Conservation (phyloP, 2,888 invertebrate species). For the Trichopoda pennipes region DNA sequence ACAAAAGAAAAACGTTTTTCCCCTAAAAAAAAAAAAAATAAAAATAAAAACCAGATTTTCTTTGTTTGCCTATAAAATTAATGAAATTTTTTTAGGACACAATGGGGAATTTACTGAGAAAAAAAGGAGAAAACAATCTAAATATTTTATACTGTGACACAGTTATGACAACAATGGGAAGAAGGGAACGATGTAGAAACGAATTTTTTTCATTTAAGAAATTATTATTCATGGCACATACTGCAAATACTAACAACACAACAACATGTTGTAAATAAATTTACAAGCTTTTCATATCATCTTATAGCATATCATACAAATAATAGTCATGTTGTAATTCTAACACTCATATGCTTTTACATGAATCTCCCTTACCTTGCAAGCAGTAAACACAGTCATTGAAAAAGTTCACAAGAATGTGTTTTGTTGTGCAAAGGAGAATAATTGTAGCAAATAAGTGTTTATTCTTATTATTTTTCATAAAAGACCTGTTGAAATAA, state of each 20-base stretch:
- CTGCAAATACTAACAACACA: slow-evolving; percentile 34
- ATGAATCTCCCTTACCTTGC: neutral
- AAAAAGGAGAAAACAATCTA: slow-evolving; percentile 35
- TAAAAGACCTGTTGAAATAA: slow-evolving; percentile 9
- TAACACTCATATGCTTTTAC: slow-evolving; percentile 3
- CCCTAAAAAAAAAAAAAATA: no score
- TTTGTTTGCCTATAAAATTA: slow-evolving; percentile 65
- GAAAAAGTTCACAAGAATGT: neutral
- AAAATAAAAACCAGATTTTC: slow-evolving; percentile 47
- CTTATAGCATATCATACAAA: slow-evolving; percentile 42
- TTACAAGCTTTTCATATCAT: slow-evolving; percentile 42
- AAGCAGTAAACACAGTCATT: neutral
- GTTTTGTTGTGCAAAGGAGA: slow-evolving; percentile 10
- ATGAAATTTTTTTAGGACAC: slow-evolving; percentile 66
- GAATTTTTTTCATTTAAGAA: slow-evolving; percentile 15
- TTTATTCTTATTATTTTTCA: no score
- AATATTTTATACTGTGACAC: slow-evolving; percentile 37
- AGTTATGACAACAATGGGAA: slow-evolving; percentile 8
- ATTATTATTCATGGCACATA: slow-evolving; percentile 54
- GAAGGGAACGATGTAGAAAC: slow-evolving; percentile 30
- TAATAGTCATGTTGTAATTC: slow-evolving; percentile 22
- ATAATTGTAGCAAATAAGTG: neutral
- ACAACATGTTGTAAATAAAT: slow-evolving; percentile 59
- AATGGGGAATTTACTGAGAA: slow-evolving; percentile 61
- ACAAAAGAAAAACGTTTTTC: neutral